Base-by-base conservation (phyloP, 1,140 invertebrate species). In the Leptopilina clavipes region DNA sequence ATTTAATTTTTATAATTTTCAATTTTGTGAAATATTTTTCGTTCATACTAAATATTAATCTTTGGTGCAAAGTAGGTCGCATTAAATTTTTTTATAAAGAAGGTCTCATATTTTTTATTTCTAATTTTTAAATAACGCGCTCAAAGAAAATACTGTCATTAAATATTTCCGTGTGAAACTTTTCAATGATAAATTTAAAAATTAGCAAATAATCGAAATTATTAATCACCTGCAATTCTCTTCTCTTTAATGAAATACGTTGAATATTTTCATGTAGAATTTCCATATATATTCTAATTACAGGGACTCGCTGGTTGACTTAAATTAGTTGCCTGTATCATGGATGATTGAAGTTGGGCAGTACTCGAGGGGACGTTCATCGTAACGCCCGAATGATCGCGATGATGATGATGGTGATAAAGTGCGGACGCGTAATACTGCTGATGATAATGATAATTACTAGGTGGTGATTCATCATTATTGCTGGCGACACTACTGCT, bases 391-490 rank as follows among this genome's bases (percentile, higher is more conserved):
- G 86, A 71, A 77, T 86, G 82, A 71, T 81, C 78, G 56, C 80
- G 84, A 78, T 89, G 88, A 72, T 89, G 89, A 75, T 90, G 89
- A 79, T 89, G 87, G 70, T 90, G 89, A 76, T 90, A 90, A 2
- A 90, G 80, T 0, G 88, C 85, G 65, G 89, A 89, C 31, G 89
- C 87, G 76, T 90, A 90, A 90, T 90, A 90, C 88, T 90, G 89
- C 81, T 90, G 89, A 76, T 88, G 87, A 76, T 88, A 87, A 73
- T 84, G 82, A 31, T 84, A 76, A 79, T 82, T 77, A n/a, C 79
- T 79, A 71, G 81, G 31, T 12, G 82, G 65, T 22, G 79, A 72
- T 40, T 85, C 83, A 70, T 86, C 81, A 52, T 54, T 40, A 70
- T 77, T 78, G 22, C 79, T 76, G 9, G 9, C 37, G 43, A 11